Base-by-base conservation (phyloP, 2,797 vertebrate species). In the Coluber constrictor region DNA sequence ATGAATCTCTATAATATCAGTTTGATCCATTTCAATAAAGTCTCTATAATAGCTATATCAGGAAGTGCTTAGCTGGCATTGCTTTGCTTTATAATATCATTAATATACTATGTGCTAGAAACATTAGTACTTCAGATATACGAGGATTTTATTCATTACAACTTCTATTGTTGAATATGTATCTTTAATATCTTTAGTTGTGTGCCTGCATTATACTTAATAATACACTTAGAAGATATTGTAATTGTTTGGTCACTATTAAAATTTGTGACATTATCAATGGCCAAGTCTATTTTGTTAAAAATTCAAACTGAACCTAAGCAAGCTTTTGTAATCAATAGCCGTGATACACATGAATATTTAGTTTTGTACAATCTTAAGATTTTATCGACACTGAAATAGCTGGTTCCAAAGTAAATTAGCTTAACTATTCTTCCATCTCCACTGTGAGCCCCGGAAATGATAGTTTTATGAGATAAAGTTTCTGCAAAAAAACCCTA, bases 41-140 rank as follows among this genome's bases (percentile, higher is more conserved):
- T 25, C 91, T 95, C 29, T 32, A 88, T 89, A 20, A 87, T 92
- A 47, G 1, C 0, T 89, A n/a, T 91, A 32, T 95, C 92, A 89
- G 74, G 60, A 92, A 15, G 87, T 79, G 6, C 74, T 86, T 94
- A 93, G 93, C 55, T 94, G 59, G 95, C 93, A 90, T 74, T 70
- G 63, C 59, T 0, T 18, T 90, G 11, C 88, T 93, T 96, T 92
- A 88, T 16, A 25, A 54, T 90, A 32, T 0, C 79, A 94, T 89
- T 96, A 89, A 96, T 94, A 94, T 94, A 70, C n/a, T 7, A 0
- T 63, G 74, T 93, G 0, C 61, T 90, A 20, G 51, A 94, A 95
- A n/a, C 56, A 94, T 93, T 88, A 88, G 6, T 57, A 61, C 56
- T 54, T 15, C 16, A 94, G 87, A 93, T 90, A 94, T 92, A 88